A percentile compares a stretch with the other conserved stretches of the same genome.
These are phyloP conservation scores for Drosophila prosaltans DNA, from an alignment of 1,140 invertebrate species.

Conservation along the genomic window DNA sequence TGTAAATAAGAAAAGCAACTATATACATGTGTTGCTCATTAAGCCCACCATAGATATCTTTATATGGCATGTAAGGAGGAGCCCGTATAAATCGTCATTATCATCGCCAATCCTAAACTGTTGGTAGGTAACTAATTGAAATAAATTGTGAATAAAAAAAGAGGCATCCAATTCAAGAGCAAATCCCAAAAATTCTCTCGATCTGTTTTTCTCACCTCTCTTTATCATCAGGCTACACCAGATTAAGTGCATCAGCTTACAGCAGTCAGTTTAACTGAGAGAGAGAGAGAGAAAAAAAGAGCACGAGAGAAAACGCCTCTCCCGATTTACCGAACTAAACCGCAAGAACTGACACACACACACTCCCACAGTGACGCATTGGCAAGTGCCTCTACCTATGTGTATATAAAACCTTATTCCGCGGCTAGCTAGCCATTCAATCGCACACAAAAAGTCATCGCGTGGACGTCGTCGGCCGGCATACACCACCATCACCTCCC, in stretches of 20 bases:
- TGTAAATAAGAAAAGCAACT: constrained; percentile 17
- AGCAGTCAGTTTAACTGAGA: neutral
- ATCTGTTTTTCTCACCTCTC: neutral
- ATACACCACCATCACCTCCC: constrained; percentile 19
- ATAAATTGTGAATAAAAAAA: neutral
- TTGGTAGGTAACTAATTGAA: constrained; percentile 55
- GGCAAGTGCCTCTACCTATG: constrained; percentile 17
- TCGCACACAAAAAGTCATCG: constrained; percentile 55
- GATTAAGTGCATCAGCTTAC: neutral
- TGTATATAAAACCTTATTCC: constrained; percentile 46
- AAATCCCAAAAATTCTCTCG: neutral
- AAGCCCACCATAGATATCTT: constrained; percentile 12
- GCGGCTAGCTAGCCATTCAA: constrained; percentile 36
- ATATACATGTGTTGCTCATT: constrained; percentile 63
- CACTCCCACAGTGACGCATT: constrained; percentile 10
- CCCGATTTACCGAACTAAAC: neutral
- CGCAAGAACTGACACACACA: constrained; percentile 34
- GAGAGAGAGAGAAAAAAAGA: neutral
- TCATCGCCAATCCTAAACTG: constrained; percentile 35
- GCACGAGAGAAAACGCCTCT: neutral
- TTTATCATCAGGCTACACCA: neutral
- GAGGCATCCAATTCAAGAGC: neutral
- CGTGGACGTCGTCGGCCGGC: constrained; percentile 51
- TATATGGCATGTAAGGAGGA: constrained; percentile 9
- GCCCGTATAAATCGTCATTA: constrained; percentile 10